Evolutionary conservation across 2,888 invertebrate genomes (phyloP).

Genomic region (Cephus spinipes): DNA sequence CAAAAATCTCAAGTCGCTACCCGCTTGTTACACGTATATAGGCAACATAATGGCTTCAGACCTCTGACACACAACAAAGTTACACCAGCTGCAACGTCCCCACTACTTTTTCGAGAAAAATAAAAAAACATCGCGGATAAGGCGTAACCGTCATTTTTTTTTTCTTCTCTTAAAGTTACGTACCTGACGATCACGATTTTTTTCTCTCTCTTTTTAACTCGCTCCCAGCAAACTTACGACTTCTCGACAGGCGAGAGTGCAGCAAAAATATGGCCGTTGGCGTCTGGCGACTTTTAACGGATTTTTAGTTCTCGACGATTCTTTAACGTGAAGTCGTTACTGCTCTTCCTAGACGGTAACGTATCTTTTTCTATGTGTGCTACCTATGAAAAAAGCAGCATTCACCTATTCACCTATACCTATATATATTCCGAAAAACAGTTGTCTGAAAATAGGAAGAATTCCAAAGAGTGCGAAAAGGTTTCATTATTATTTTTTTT

Average conservation of each 20-base stretch:
- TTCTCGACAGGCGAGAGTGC: background rate
- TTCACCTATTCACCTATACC: background rate
- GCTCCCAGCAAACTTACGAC: background rate
- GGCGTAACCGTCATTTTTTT: slow-evolving; percentile 24
- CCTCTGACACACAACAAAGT: background rate
- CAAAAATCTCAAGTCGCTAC: background rate
- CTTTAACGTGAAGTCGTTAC: background rate
- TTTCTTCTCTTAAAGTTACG: background rate
- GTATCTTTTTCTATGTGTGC: background rate
- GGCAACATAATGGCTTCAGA: background rate
- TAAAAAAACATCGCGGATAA: slow-evolving; percentile 32
- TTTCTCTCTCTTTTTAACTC: background rate
- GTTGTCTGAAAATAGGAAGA: background rate
- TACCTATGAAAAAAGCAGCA: background rate
- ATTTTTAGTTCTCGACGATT: background rate
- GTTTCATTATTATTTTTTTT: background rate
- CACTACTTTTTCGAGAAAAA: slow-evolving; percentile 15
- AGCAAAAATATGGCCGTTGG: background rate
- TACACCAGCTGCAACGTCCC: slow-evolving; percentile 30
- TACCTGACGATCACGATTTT: background rate
- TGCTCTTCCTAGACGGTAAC: background rate
- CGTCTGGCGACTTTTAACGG: background rate
- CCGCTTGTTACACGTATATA: background rate
- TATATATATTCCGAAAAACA: background rate
- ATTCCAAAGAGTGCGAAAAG: background rate